Percentiles rank a stretch among this genome's conserved stretches.
Evolutionary conservation across 2,113 vertebrate species (phyloP).

Genomic region (Cottus gobio): DNA sequence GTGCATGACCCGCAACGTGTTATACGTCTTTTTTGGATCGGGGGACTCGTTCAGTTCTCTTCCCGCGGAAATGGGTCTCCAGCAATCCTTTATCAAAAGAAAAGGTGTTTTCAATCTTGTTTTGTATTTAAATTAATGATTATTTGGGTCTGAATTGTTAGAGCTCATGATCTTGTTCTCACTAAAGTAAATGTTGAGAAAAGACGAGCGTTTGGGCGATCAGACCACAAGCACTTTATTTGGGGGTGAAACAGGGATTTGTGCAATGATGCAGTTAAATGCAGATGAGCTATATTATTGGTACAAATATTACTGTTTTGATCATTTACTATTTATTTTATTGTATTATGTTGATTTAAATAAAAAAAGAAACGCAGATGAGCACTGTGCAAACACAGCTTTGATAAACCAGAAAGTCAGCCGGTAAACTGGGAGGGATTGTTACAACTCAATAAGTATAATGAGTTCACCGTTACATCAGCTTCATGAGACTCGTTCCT

Average conservation of each 20-base stretch:
- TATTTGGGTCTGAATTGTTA: neutral
- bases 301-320: too few relatives aligned
- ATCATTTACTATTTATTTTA: too few relatives aligned
- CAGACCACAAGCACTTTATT: too few relatives aligned
- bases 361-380: neutral
- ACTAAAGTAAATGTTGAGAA: too few relatives aligned
- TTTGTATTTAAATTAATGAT: neutral
- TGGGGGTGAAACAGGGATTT: too few relatives aligned
- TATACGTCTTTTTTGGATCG: neutral
- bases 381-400: neutral
- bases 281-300: neutral
- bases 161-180: neutral
- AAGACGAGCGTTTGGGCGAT: too few relatives aligned
- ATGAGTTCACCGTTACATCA: neutral
- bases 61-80: neutral
- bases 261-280: too few relatives aligned
- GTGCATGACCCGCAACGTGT: conserved; percentile 64
- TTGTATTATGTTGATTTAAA: too few relatives aligned
- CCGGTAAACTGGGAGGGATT: neutral
- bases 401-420: neutral
- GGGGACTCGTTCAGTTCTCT: neutral
- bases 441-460: neutral
- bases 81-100: neutral
- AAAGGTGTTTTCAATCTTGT: neutral
- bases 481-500: too few relatives aligned